Evolutionary conservation across 2,113 vertebrate genomes (phyloP).

Genomic region (Burhinus bistriatus): DNA sequence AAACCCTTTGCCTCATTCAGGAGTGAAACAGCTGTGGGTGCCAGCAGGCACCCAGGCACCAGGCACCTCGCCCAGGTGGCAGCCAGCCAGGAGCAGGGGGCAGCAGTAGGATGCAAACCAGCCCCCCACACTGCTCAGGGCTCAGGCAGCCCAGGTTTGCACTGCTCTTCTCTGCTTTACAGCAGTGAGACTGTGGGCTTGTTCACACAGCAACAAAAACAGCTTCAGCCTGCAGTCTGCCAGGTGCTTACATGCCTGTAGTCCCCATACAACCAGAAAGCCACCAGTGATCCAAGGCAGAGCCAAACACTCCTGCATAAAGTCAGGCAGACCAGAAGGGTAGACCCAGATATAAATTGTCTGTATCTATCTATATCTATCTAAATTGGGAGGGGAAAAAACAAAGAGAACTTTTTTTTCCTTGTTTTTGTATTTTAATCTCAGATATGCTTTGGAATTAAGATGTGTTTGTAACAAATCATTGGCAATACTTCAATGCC

Average conservation of each 20-base stretch:
- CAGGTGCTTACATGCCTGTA: not conserved
- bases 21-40: not conserved
- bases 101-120: not conserved
- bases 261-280: not conserved
- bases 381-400: rapidly evolving
- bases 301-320: not conserved
- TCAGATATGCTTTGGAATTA: not conserved
- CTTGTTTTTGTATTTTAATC: not conserved
- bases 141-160: not conserved
- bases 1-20: not conserved
- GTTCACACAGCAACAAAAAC: not conserved
- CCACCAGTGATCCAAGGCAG: not conserved
- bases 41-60: not conserved
- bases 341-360: not conserved
- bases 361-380: too few relatives aligned
- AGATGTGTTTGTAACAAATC: not conserved
- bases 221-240: not conserved
- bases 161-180: not conserved
- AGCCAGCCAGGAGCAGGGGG: not conserved
- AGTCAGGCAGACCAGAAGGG: not conserved
- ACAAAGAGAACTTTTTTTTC: not conserved
- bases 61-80: not conserved
- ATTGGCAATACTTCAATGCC: not conserved
- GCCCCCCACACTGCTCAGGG: rapidly evolving
- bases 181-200: rapidly evolving